Conservation (phyloP, 2,113 vertebrate species). For the Rhabdomys dilectus region DNA sequence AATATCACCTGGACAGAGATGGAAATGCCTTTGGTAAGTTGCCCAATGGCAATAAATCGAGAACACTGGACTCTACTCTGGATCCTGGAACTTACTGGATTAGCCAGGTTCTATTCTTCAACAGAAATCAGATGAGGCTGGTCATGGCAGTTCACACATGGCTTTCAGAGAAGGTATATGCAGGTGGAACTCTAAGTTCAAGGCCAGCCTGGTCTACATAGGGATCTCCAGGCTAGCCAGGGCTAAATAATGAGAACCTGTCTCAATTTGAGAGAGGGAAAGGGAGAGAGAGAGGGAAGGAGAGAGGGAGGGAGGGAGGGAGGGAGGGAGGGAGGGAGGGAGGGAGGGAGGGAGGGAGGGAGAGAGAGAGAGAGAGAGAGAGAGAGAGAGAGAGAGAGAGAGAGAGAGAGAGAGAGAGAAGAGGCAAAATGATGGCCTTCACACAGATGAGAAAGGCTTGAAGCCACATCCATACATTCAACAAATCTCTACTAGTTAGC, state of each 20-base stretch:
- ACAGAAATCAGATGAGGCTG: neutral
- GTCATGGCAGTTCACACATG: no score
- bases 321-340: no score
- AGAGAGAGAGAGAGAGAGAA: neutral
- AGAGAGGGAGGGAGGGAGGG: no score
- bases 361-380: neutral
- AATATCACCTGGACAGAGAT: constrained; percentile 93
- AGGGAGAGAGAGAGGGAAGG: neutral
- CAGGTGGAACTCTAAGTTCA: neutral
- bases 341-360: neutral
- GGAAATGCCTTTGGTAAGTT: constrained; percentile 88
- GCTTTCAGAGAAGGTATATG: neutral
- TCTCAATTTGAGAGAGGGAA: neutral
- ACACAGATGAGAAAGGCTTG: neutral
- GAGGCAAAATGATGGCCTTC: neutral
- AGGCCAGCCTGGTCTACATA: neutral
- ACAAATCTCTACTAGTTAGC: neutral
- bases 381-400: no score
- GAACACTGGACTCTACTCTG: neutral
- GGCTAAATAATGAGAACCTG: neutral
- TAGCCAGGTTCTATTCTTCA: neutral
- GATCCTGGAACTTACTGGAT: neutral
- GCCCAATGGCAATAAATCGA: neutral
- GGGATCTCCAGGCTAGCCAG: neutral
- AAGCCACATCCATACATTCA: neutral